Percentiles rank a stretch among this genome's conserved stretches.
These are phyloP conservation scores for Myrmophylax atrothorax DNA, from an alignment of 2,113 vertebrate species.

Conservation along the genomic window DNA sequence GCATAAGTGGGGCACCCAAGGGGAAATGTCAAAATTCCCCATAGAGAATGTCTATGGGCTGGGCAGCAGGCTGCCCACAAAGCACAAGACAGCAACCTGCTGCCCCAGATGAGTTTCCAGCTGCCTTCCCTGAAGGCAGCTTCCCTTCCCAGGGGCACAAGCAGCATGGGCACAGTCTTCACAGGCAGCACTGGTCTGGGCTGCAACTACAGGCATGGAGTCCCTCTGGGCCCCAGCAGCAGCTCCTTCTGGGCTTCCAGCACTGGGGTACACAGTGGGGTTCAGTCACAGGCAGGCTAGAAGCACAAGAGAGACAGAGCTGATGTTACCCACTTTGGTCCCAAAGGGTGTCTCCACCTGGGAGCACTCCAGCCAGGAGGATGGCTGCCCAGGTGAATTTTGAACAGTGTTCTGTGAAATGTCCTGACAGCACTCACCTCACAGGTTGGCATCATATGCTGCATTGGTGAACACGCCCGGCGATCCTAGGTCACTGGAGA, in stretches of 20 bases:
- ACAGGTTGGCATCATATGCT: conserved; percentile 24
- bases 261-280: rapidly evolving
- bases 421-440: rapidly evolving
- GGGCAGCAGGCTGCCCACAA: not conserved
- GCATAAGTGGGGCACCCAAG: not conserved
- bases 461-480: conserved; percentile 22
- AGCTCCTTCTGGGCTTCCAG: not conserved
- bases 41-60: not conserved
- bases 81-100: not conserved
- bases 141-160: rapidly evolving
- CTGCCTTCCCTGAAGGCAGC: not conserved
- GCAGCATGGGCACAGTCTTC: not conserved
- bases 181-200: rapidly evolving
- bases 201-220: not conserved
- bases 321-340: not conserved
- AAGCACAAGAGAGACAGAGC: not conserved
- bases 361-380: not conserved
- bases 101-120: no score
- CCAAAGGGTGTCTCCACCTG: no score
- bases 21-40: rapidly evolving
- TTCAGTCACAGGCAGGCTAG: not conserved
- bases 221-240: no score
- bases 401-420: rapidly evolving
- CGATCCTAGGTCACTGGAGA: conserved; percentile 23
- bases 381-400: not conserved